Evolutionary conservation across 1,140 invertebrate species (phyloP).

Genomic region (Sminthurides bifidus): DNA sequence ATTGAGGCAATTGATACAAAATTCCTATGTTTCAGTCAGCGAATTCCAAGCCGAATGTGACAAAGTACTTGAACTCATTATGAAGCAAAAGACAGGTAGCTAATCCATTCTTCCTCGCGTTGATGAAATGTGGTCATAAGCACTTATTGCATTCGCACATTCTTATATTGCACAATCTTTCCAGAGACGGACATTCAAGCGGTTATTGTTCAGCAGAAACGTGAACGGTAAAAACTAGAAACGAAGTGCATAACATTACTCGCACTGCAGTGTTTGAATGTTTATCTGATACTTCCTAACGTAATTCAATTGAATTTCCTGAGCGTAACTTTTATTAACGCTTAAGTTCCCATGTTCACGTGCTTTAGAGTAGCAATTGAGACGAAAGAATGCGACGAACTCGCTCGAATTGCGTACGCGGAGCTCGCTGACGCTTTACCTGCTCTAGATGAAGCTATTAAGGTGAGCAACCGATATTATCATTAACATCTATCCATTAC

Average conservation of each 20-base stretch:
- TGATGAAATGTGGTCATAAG: too few species aligned
- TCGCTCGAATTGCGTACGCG: conserved; percentile 62
- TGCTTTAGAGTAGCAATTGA: conserved; percentile 56
- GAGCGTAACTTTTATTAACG: conserved; percentile 29
- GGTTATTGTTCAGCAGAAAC: conserved; percentile 23
- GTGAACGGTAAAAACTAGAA: conserved; percentile 35
- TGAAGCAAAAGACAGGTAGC: conserved; percentile 49
- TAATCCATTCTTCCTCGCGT: background rate
- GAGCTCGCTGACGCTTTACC: conserved; percentile 74
- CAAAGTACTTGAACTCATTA: conserved; percentile 58
- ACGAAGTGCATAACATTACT: conserved; percentile 40
- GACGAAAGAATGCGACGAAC: conserved; percentile 60
- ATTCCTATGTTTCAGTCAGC: conserved; percentile 38
- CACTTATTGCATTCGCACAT: too few species aligned
- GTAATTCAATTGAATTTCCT: conserved; percentile 33
- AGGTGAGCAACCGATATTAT: conserved; percentile 43
- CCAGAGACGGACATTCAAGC: conserved; percentile 62
- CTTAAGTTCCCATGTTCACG: too few species aligned
- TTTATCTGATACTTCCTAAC: background rate
- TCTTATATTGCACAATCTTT: background rate
- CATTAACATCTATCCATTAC: too few species aligned
- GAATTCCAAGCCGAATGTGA: conserved; percentile 61
- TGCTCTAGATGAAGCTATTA: conserved; percentile 65
- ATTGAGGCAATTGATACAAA: conserved; percentile 33
- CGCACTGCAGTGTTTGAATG: conserved; percentile 42